These are phyloP conservation scores for Antrozous pallidus DNA, from an alignment of 2,797 vertebrate genomes.

Conservation along the genomic window DNA sequence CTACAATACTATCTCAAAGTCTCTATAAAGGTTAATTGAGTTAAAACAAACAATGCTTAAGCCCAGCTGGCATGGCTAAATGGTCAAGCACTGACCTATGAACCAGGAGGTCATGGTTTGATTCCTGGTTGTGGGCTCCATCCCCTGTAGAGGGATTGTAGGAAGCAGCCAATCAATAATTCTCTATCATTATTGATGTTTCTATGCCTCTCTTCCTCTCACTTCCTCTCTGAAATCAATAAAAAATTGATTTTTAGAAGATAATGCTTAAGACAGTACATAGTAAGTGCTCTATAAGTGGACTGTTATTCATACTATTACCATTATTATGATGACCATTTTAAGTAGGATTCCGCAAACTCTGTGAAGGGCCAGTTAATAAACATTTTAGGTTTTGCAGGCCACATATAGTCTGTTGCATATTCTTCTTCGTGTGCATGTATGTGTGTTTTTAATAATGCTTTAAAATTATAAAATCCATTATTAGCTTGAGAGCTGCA, in stretches of 20 bases:
- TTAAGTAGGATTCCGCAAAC: conserved; percentile 9
- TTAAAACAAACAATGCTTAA: not conserved
- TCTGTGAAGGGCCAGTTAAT: not conserved
- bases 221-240: too few species aligned
- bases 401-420: not conserved
- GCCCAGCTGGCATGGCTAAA: not conserved
- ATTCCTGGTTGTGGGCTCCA: too few species aligned
- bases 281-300: not conserved
- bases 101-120: too few species aligned
- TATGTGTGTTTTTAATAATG: not conserved
- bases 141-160: too few species aligned
- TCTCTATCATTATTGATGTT: too few species aligned
- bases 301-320: not conserved
- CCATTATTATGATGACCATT: not conserved
- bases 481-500: not conserved
- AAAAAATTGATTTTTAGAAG: not conserved
- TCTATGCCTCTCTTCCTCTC: too few species aligned
- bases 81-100: too few species aligned
- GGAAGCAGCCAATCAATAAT: too few species aligned
- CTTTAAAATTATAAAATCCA: not conserved
- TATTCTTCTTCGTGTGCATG: not conserved
- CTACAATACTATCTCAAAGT: not conserved
- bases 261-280: not conserved
- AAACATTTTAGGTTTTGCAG: not conserved
- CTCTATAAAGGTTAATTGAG: not conserved